Evolutionary conservation across 2,888 invertebrate species (phyloP).

Genomic region (Tipula lateralis): DNA sequence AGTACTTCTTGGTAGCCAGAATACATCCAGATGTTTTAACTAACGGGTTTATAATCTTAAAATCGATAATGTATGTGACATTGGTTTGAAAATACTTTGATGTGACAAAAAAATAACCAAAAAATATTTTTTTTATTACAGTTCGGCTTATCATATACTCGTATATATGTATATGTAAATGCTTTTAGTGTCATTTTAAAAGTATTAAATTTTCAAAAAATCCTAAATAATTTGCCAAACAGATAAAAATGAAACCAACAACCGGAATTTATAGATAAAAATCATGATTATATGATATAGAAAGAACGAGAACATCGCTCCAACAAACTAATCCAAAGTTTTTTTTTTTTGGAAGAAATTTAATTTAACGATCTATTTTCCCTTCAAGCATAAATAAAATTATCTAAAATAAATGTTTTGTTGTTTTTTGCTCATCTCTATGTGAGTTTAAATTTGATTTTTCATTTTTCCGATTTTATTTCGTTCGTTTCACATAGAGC

Average conservation of each 20-base stretch:
- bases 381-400: not conserved
- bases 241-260: not conserved
- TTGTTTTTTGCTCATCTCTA: not conserved
- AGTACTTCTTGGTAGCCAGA: too few relatives aligned
- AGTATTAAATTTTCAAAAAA: not conserved
- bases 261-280: not conserved
- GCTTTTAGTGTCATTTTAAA: too few relatives aligned
- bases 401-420: not conserved
- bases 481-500: not conserved
- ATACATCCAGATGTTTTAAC: too few relatives aligned
- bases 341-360: not conserved
- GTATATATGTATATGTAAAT: too few relatives aligned
- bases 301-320: not conserved
- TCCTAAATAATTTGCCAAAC: not conserved
- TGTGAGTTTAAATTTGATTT: slow-evolving; percentile 7
- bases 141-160: too few relatives aligned
- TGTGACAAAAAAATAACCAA: too few relatives aligned
- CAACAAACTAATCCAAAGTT: slow-evolving; percentile 3
- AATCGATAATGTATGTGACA: too few relatives aligned
- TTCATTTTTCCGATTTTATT: not conserved
- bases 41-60: too few relatives aligned
- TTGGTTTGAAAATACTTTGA: too few relatives aligned
- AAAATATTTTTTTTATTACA: too few relatives aligned
- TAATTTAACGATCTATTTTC: not conserved
- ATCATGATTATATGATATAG: not conserved